Base-by-base conservation (phyloP, 2,797 vertebrate genomes). In the Muscicapa striata region DNA sequence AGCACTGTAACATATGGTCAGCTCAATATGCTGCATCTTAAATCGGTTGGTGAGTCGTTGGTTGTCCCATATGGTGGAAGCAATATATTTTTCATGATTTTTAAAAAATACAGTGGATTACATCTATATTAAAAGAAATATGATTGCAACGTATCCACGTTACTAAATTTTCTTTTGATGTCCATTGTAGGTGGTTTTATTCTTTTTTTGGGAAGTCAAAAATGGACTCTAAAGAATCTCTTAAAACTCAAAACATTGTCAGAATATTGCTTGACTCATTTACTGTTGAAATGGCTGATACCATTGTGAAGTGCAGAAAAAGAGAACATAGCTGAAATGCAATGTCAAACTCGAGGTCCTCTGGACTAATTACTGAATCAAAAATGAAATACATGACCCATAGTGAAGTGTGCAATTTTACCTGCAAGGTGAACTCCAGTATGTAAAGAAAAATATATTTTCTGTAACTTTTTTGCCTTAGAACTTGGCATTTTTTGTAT, bases 1-100 rank as follows among this genome's bases (percentile, higher is more conserved):
- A 97, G 98, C 97, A 96, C 97, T 96, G 97, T 98, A 98, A 98
- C 98, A 98, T 99, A 98, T 99, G 98, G 98, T 98, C 98, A 98
- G 96, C 98, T 98, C 98, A 98, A 98, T 98, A 98, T 98, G 98
- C 97, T 97, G 98, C 98, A 98, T 98, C 98, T 98, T 98, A 98
- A 98, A 98, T 98, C 96, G 97, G 98, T 98, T 97, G 98, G 97
- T 98, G 97, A 98, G 97, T 97, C 95, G 97, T 98, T 98, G 98
- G 97, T 98, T 97, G 97, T 97, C 98, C 98, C 98, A 98, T 98
- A 98, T 98, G 98, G 98, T 98, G 95, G 94, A 95, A 97, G 98
- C 97, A 98, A 98, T 98, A 98, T 98, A 98, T 98, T 98, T 98
- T 97, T 97, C 96, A 97, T 96, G 77, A 97, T 97, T 97, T 97